Conservation (phyloP, 2,888 invertebrate species). For the Caenorhabditis sp. region DNA sequence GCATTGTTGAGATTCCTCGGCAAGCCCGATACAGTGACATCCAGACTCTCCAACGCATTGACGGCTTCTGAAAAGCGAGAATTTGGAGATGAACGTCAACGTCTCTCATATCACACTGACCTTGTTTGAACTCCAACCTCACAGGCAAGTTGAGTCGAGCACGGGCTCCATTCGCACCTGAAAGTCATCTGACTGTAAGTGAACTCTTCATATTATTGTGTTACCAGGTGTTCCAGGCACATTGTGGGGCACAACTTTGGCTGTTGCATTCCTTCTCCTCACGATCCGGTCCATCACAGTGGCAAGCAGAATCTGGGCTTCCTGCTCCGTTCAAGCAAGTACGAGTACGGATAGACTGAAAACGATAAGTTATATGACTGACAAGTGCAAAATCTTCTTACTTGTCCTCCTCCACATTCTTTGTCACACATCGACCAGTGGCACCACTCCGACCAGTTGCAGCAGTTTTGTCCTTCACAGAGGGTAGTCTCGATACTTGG, state of each 20-base stretch:
- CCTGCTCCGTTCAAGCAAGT: conserved; percentile 74
- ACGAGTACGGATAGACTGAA: conserved; percentile 70
- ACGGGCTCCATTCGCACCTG: conserved; percentile 78
- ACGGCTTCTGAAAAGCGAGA: conserved; percentile 65
- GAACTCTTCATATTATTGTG: neutral
- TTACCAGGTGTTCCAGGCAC: conserved; percentile 78
- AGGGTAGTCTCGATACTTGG: conserved; percentile 71
- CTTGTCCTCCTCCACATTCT: conserved; percentile 78
- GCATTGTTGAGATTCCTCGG: conserved; percentile 78
- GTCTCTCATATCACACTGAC: conserved; percentile 1
- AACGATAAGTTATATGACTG: neutral
- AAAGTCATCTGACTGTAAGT: too few relatives aligned
- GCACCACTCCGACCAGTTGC: conserved; percentile 79
- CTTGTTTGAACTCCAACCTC: conserved; percentile 72
- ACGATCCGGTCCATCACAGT: conserved; percentile 77
- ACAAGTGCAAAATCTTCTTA: neutral
- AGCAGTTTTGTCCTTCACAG: conserved; percentile 77
- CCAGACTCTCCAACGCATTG: conserved; percentile 81
- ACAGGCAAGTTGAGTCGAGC: conserved; percentile 74
- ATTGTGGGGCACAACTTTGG: conserved; percentile 78
- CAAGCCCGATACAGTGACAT: conserved; percentile 77
- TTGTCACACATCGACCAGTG: conserved; percentile 79
- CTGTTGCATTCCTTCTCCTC: conserved; percentile 76
- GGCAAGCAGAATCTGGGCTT: conserved; percentile 69
- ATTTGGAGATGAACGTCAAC: too few relatives aligned